Evolutionary conservation across 2,113 vertebrate genomes (phyloP).

Genomic region (Anser cygnoides): DNA sequence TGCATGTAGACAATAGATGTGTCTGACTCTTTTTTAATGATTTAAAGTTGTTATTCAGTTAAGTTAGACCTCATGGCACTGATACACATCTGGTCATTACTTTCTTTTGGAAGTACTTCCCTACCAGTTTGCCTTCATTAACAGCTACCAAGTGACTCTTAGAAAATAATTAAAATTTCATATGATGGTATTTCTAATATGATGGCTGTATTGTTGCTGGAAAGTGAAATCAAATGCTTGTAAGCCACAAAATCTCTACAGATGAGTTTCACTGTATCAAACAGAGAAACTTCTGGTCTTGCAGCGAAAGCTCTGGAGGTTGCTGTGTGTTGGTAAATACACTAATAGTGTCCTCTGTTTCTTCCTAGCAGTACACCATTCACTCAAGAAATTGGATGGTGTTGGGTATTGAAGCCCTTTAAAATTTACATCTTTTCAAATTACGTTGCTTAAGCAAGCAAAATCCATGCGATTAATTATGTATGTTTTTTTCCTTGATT

Average conservation of each 20-base stretch:
- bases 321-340: neutral
- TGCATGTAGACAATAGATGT: neutral
- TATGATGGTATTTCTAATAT: neutral
- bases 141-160: slow-evolving; percentile 35
- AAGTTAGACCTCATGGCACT: slow-evolving; percentile 9
- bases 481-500: neutral
- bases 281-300: neutral
- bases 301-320: neutral
- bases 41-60: neutral
- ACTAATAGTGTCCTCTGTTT: neutral
- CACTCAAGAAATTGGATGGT: neutral
- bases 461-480: neutral
- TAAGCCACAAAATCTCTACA: neutral
- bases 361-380: neutral
- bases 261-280: neutral
- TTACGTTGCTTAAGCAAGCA: neutral
- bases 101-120: slow-evolving; percentile 27
- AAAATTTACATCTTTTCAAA: neutral
- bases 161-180: slow-evolving; percentile 33
- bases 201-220: neutral
- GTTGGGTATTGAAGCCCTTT: neutral
- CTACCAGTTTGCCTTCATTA: slow-evolving; percentile 36
- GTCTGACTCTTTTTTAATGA: neutral
- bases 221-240: slow-evolving; percentile 52
- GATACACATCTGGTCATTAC: slow-evolving; percentile 39